Evolutionary conservation across 2,797 vertebrate species (phyloP), one percentile per base, ranked within the genome.

Genomic region (Labroides dimidiatus): DNA sequence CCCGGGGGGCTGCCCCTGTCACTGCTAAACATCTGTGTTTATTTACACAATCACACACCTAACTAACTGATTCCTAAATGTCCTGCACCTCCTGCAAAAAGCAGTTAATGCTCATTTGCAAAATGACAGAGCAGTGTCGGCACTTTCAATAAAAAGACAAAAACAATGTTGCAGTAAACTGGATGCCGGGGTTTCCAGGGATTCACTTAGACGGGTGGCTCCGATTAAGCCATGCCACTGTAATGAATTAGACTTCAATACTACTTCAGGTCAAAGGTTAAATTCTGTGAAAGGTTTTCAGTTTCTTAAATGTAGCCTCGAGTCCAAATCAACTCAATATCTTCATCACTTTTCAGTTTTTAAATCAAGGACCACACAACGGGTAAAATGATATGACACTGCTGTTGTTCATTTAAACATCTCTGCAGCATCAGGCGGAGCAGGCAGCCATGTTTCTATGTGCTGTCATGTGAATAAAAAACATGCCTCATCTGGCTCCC

Each of bases 41-140:
- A 93, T 94, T 94, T 93, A 93, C 90, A 92, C 92, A 93, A 91
- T 93, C 91, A 90, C 87, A 88, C 84, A 87, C 87, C 87, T 93
- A 94, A 93, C 92, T 88, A 93, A 92, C 83, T 91, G 90, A 87
- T 91, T 92, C 89, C 92, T 91, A 89, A 87, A 92, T 84, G 86
- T 79, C 79, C 75, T 62, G 57, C 75, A 78, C 78, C 68, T 83
- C 70, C 61, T 45, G 75, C 64, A 77, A 67, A 84, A 82, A 69
- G 73, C 45, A 81, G 87, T 89, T 91, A 89, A 90, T 87, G 85
- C 81, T 91, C 80, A 90, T 93, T 92, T 93, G 84, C 79, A 84
- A 92, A 90, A 84, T 90, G 87, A 87, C 89, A 91, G 78, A 81
- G 78, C 75, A 51, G 73, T 62, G 68, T 84, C 72, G 53, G 64